Percentiles rank a stretch among this genome's conserved stretches.
These are phyloP conservation scores for Baryphthengus martii DNA, from an alignment of 2,113 vertebrate species.

Conservation along the genomic window DNA sequence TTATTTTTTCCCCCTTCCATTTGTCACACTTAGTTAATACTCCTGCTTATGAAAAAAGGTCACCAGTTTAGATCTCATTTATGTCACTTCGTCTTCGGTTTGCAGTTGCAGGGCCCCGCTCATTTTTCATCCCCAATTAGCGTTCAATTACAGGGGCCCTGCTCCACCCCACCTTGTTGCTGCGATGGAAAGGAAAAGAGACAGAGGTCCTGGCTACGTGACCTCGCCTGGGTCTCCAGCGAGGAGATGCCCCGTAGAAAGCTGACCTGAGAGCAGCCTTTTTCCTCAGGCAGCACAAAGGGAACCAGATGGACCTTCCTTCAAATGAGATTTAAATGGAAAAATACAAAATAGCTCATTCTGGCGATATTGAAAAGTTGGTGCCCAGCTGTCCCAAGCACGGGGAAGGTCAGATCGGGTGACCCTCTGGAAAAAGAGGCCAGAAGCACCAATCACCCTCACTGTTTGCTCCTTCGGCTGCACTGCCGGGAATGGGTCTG, in stretches of 20 bases:
- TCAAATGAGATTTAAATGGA: conserved; percentile 16
- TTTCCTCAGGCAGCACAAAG: neutral
- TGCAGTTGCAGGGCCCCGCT: neutral
- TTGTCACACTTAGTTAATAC: conserved; percentile 2
- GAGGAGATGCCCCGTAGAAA: neutral
- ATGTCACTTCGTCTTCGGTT: neutral
- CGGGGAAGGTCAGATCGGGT: neutral
- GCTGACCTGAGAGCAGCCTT: neutral
- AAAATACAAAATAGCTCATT: conserved; percentile 15
- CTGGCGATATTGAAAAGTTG: neutral
- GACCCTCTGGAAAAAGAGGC: neutral
- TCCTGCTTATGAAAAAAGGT: neutral
- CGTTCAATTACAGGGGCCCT: accelerated
- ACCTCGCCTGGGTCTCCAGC: neutral
- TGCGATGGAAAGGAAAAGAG: neutral
- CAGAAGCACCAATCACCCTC: neutral
- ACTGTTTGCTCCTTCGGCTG: neutral
- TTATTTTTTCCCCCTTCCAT: neutral
- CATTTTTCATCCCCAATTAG: neutral
- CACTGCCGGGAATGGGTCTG: accelerated
- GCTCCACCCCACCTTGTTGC: neutral
- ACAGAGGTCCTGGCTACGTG: accelerated
- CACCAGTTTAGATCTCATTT: neutral
- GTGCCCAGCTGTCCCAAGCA: neutral
- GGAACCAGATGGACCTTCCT: conserved; percentile 25